A percentile compares a stretch with the other conserved stretches of the same genome.
phyloP scores from a whole-genome alignment of 1,140 invertebrate genomes.

The Temnothorax curvispinosus region DNA sequence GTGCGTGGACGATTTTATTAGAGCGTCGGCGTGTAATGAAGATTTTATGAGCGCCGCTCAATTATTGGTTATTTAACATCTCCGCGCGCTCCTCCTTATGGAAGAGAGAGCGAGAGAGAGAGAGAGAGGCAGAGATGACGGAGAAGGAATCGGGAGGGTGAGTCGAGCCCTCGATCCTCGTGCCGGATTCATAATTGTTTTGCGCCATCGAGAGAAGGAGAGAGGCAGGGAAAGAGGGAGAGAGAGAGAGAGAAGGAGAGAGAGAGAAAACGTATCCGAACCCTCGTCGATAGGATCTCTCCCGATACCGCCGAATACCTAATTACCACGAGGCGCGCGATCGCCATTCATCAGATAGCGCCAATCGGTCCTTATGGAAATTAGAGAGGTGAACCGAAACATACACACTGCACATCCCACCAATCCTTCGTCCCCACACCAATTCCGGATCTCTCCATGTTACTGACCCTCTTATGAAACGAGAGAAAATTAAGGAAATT shows the following conservation, averaged over 20 bases:
- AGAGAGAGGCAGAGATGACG: no score
- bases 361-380: slow-evolving; percentile 64
- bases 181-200: slow-evolving; percentile 65
- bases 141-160: slow-evolving; percentile 20
- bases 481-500: slow-evolving; percentile 17
- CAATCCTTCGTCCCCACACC: neutral
- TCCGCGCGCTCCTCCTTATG: slow-evolving; percentile 42
- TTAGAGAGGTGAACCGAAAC: slow-evolving; percentile 49
- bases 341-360: slow-evolving; percentile 56
- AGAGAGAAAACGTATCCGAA: neutral
- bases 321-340: slow-evolving; percentile 60
- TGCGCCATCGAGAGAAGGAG: neutral
- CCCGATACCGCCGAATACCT: slow-evolving; percentile 56
- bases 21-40: slow-evolving; percentile 77
- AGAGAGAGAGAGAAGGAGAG: neutral
- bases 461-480: slow-evolving; percentile 20
- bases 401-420: neutral
- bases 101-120: neutral
- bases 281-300: slow-evolving; percentile 45
- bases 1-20: slow-evolving; percentile 82
- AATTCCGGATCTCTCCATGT: slow-evolving; percentile 1
- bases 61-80: slow-evolving; percentile 80
- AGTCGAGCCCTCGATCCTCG: neutral
- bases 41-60: slow-evolving; percentile 80
- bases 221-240: neutral